These are phyloP conservation scores for Gadopsis bispinosus DNA, from an alignment of 2,797 vertebrate species.

Conservation along the genomic window DNA sequence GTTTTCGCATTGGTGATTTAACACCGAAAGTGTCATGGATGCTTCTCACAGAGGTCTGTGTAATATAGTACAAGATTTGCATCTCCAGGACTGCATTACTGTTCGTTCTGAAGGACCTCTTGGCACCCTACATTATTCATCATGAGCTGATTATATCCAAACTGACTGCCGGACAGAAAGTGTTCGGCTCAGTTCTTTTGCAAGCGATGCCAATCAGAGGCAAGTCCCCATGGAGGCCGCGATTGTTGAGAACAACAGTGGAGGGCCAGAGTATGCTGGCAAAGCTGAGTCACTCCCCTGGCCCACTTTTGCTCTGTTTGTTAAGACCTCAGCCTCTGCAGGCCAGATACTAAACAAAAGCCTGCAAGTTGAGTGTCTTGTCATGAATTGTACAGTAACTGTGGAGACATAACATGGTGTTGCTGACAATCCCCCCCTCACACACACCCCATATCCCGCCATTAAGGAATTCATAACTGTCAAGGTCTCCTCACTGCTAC, in stretches of 20 bases:
- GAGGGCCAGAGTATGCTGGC: slow-evolving; percentile 35
- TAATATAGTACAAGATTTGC: too few species aligned
- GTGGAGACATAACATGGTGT: slow-evolving; percentile 72
- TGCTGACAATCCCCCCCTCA: background rate
- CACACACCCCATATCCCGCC: background rate
- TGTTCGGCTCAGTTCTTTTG: slow-evolving; percentile 16
- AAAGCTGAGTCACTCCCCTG: slow-evolving; percentile 60
- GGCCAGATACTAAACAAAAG: slow-evolving; percentile 64
- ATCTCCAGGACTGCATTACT: too few species aligned
- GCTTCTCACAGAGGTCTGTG: background rate
- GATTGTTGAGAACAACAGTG: slow-evolving; percentile 23
- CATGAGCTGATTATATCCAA: slow-evolving; percentile 21
- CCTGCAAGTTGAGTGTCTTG: slow-evolving; percentile 60
- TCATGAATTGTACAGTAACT: slow-evolving; percentile 54
- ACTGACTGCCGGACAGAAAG: slow-evolving; percentile 1
- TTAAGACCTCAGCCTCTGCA: slow-evolving; percentile 46
- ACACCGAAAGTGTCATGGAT: background rate
- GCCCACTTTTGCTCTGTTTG: slow-evolving; percentile 72
- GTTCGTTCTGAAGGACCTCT: slow-evolving; percentile 21
- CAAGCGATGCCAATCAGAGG: slow-evolving; percentile 12
- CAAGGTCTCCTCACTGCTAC: background rate
- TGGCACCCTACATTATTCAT: slow-evolving; percentile 45
- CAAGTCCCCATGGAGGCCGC: slow-evolving; percentile 29
- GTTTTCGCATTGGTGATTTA: background rate
- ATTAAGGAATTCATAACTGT: slow-evolving; percentile 27